A percentile compares a stretch with the other conserved stretches of the same genome.
phyloP scores from a whole-genome alignment of 1,140 invertebrate species.

The Teleopsis dalmanni region DNA sequence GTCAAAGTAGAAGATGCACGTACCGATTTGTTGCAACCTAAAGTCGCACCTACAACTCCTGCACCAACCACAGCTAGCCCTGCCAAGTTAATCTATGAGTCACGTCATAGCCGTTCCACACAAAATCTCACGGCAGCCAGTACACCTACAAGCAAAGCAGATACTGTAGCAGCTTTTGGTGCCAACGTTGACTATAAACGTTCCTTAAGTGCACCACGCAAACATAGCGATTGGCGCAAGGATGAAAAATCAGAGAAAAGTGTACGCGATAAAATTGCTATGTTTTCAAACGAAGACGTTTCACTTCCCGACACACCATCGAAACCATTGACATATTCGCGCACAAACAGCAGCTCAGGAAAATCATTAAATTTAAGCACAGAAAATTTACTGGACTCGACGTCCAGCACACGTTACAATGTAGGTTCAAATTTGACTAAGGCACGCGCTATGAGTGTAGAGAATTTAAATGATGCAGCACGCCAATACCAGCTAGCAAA shows the following conservation, averaged over 20 bases:
- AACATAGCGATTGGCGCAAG: slow-evolving; percentile 49
- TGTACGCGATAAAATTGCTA: slow-evolving; percentile 79
- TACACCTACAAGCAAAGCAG: slow-evolving; percentile 6
- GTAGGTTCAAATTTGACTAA: slow-evolving; percentile 16
- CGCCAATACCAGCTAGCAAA: slow-evolving; percentile 36
- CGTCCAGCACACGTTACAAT: slow-evolving; percentile 3
- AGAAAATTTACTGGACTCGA: slow-evolving; percentile 48
- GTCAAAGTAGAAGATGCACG: slow-evolving; percentile 37
- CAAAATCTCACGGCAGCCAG: slow-evolving; percentile 4
- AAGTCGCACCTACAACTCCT: background rate
- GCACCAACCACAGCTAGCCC: background rate
- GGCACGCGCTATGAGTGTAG: slow-evolving; percentile 41
- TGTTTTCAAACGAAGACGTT: slow-evolving; percentile 59
- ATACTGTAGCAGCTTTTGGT: slow-evolving; percentile 1
- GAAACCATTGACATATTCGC: slow-evolving; percentile 11
- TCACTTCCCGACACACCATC: slow-evolving; percentile 3
- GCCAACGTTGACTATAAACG: slow-evolving; percentile 30
- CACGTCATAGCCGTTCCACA: slow-evolving; percentile 7
- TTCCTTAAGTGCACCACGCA: slow-evolving; percentile 29
- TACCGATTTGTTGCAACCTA: background rate
- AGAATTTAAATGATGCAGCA: slow-evolving; percentile 37
- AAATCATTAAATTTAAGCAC: slow-evolving; percentile 48
- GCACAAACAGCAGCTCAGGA: slow-evolving; percentile 12
- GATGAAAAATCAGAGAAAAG: slow-evolving; percentile 70
- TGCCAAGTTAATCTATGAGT: slow-evolving; percentile 3